Evolutionary conservation across 2,113 vertebrate genomes (phyloP).

Genomic region (Barbus barbus): DNA sequence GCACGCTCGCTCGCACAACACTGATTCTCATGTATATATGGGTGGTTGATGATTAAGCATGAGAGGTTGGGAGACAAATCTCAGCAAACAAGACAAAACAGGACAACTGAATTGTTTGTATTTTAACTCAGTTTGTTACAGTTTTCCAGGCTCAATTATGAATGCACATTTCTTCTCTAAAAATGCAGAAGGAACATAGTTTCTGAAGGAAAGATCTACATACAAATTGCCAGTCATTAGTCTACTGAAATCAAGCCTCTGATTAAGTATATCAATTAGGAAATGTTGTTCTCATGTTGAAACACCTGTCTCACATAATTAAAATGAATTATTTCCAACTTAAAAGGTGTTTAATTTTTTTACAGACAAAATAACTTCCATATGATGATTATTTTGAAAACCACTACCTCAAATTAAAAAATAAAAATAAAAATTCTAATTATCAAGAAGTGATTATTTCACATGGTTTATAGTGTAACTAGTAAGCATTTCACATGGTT

Average conservation of each 20-base stretch:
- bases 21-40: not conserved
- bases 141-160: not conserved
- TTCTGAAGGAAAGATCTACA: not conserved
- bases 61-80: not conserved
- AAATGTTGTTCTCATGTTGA: not conserved
- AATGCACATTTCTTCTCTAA: not conserved
- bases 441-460: not conserved
- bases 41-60: slow-evolving; percentile 19
- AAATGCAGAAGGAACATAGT: not conserved
- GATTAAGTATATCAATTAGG: not conserved
- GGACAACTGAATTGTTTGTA: not conserved
- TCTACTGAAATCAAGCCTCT: not conserved
- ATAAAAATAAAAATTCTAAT: not conserved
- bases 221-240: not conserved
- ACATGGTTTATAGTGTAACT: not conserved
- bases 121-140: not conserved
- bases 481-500: not conserved
- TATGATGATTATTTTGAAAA: not conserved
- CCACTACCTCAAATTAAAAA: not conserved
- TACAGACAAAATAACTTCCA: not conserved
- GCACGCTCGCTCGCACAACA: slow-evolving; percentile 59
- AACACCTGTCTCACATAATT: not conserved
- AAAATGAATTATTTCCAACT: no score
- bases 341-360: no score
- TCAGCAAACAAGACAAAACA: not conserved